A percentile compares a stretch with the other conserved stretches of the same genome.
Conservation (phyloP, 2,113 vertebrate species). For the Petroica traversi region DNA sequence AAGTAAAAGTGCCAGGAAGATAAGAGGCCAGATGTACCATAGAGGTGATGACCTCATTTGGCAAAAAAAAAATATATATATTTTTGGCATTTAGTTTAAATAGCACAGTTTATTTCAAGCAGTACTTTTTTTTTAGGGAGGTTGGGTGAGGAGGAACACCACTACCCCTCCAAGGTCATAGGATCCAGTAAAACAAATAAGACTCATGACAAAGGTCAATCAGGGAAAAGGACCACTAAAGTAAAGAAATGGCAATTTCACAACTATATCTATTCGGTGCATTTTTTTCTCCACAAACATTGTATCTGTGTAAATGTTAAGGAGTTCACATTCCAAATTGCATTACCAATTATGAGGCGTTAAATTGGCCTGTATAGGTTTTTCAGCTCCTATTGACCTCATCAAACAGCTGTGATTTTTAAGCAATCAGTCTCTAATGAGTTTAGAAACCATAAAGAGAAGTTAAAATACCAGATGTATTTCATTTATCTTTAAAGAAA, state of each 20-base stretch:
- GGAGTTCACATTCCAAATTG: slow-evolving; percentile 20
- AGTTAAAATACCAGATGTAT: slow-evolving; percentile 56
- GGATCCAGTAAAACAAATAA: background rate
- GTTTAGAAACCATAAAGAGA: slow-evolving; percentile 43
- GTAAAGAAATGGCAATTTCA: background rate
- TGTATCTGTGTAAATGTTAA: background rate
- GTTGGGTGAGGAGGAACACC: background rate
- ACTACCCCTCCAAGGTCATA: background rate
- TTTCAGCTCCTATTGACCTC: slow-evolving; percentile 54
- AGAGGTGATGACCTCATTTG: slow-evolving; percentile 27
- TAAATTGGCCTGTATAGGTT: slow-evolving; percentile 51
- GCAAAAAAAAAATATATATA: background rate
- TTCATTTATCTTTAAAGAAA: slow-evolving; percentile 39
- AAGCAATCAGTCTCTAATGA: slow-evolving; percentile 59
- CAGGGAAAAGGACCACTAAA: background rate
- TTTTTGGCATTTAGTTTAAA: background rate
- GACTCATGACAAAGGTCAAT: background rate
- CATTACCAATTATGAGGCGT: slow-evolving; percentile 20
- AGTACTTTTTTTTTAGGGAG: background rate
- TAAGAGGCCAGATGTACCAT: slow-evolving; percentile 41
- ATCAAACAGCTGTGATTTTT: slow-evolving; percentile 64
- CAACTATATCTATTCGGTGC: background rate
- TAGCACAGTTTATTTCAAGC: background rate
- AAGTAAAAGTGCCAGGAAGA: slow-evolving; percentile 33
- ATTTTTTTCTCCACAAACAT: background rate